A percentile compares a stretch with the other conserved stretches of the same genome.
These are phyloP conservation scores for Sebastes elongatus DNA, from an alignment of 2,797 vertebrate species.

Conservation along the genomic window DNA sequence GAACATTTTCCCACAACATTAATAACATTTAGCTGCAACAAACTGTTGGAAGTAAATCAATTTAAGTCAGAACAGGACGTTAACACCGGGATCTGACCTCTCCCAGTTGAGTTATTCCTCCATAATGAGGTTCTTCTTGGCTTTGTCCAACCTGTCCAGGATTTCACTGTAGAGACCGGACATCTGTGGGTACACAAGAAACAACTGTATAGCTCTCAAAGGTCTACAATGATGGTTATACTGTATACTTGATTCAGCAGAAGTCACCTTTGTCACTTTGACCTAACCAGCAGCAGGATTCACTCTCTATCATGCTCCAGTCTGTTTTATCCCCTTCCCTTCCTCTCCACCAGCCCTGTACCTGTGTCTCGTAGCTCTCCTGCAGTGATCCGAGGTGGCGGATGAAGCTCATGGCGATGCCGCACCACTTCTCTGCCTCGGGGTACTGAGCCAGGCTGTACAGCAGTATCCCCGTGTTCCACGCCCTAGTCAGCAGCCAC, in stretches of 20 bases:
- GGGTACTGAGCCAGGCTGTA: conserved; percentile 84
- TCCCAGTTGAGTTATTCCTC: conserved; percentile 66
- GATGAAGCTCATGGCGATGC: conserved; percentile 88
- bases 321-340: background rate
- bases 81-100: background rate
- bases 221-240: background rate
- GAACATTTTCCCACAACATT: conserved; percentile 5
- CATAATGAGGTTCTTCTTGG: conserved; percentile 70
- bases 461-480: conserved; percentile 91
- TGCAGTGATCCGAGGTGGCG: conserved; percentile 86
- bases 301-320: background rate
- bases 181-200: conserved; percentile 83
- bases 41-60: background rate
- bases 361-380: conserved; percentile 89
- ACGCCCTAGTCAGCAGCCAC: conserved; percentile 92
- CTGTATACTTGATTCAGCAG: background rate
- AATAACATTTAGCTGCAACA: conserved; percentile 8
- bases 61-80: background rate
- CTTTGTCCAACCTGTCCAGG: conserved; percentile 86
- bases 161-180: conserved; percentile 86
- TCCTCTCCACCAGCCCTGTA: conserved; percentile 48
- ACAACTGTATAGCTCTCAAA: background rate
- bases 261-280: background rate
- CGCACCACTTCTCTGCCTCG: conserved; percentile 90
- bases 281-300: conserved; percentile 6